Base-by-base conservation (phyloP, 1,140 invertebrate genomes). In the Asbolus verrucosus region DNA sequence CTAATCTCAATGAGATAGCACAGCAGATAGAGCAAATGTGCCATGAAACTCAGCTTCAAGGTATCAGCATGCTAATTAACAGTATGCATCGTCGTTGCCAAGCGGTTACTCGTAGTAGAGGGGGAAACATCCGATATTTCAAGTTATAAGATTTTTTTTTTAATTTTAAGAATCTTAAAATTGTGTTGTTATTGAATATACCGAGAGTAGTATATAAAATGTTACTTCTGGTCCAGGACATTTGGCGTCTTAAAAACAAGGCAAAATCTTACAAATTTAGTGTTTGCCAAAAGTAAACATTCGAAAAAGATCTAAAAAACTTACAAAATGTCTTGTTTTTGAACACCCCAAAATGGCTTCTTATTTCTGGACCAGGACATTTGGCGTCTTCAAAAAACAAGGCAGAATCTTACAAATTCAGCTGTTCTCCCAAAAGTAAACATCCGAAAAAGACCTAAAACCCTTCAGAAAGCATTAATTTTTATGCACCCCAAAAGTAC, bases 251-350 rank as follows among this genome's bases (percentile, higher is more conserved):
- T 46, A 46, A 46, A 46, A 46, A 46, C 9, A 36, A 41, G 74
- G 77, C 73, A 82, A n/a, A 36, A 36, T 36, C n/a, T n/a, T 36
- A 36, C 33, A 36, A 36, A 36, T 36, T 36, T 36, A 36, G 33
- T 36, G 33, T 36, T 36, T 36, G n/a, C n/a, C 33, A 36, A 36
- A 36, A 36, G 33, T 36, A 36, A 36, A 36, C 33, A 36, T 9
- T 11, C 33, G 33, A 6, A 36, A 36, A 36, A 36, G 33, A 36
- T 36, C 33, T 36, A 36, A 36, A 36, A 36, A 36, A 36, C 33
- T 36, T 36, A 36, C 33, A 36, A 36, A 36, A 36, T 36, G 4
- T 11, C 33, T 36, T 36, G 33, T 36, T 36, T 36, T 36, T 36
- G n/a, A 36, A 36, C 33, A 36, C 33, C 33, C 33, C 33, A 36